phyloP scores from a whole-genome alignment of 2,797 vertebrate genomes.

The Linurgus olivaceus region DNA sequence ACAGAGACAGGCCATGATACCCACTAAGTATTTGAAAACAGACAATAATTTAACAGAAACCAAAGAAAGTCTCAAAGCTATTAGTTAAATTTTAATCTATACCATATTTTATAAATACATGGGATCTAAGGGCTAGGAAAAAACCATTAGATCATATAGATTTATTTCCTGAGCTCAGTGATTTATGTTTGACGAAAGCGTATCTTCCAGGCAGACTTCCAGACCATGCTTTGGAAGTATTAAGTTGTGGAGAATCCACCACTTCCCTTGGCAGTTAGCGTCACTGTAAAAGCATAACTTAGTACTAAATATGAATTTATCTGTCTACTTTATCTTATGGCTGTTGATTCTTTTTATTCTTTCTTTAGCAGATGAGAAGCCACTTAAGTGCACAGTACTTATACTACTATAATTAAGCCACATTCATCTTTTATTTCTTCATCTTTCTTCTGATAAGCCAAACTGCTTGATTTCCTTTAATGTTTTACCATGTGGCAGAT shows the following conservation, averaged over 20 bases:
- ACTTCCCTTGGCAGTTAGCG: not conserved
- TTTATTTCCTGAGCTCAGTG: constrained; percentile 46
- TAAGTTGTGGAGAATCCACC: not conserved
- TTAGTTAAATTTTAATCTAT: constrained; percentile 33
- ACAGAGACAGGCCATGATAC: not conserved
- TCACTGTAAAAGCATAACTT: not conserved
- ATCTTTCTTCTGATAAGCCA: not conserved
- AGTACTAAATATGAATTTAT: not conserved
- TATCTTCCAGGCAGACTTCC: constrained; percentile 11
- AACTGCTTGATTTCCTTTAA: not conserved
- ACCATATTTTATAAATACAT: constrained; percentile 20
- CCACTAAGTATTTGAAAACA: not conserved
- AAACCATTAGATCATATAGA: not conserved
- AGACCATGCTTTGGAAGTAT: not conserved
- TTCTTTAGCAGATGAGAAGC: not conserved
- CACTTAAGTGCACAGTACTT: not conserved
- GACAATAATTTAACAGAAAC: constrained; percentile 22
- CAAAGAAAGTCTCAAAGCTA: constrained; percentile 36
- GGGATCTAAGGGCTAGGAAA: constrained; percentile 2
- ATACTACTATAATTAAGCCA: not conserved
- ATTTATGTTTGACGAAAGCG: not conserved
- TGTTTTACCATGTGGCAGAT: not conserved
- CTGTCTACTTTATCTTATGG: not conserved
- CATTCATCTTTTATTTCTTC: not conserved
- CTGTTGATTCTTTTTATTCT: not conserved